Conservation (phyloP, 2,888 invertebrate species). For the Drosophila lacicola region DNA sequence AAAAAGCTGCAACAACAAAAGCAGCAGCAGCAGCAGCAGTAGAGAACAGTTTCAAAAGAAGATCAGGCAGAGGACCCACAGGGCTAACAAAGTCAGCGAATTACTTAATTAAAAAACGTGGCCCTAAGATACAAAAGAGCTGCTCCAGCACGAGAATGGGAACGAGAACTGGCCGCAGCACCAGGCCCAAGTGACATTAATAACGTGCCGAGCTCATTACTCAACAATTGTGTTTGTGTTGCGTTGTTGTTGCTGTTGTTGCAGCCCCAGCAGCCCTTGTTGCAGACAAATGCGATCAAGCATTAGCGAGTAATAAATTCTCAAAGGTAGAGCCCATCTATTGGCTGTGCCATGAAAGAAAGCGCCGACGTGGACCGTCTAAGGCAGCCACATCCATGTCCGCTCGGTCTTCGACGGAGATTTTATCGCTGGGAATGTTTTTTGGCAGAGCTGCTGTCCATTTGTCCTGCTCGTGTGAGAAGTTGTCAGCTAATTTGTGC, state of each 20-base stretch:
- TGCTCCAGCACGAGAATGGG: slow-evolving; percentile 27
- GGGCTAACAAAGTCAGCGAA: slow-evolving; percentile 79
- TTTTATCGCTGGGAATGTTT: slow-evolving; percentile 62
- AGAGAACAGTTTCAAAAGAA: slow-evolving; percentile 39
- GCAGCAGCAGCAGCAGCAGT: slow-evolving; percentile 13
- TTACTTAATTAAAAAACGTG: slow-evolving; percentile 84
- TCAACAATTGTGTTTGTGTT: slow-evolving; percentile 70
- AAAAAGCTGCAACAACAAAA: slow-evolving; percentile 35
- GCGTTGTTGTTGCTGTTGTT: slow-evolving; percentile 17
- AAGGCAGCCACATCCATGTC: neutral
- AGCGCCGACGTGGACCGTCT: slow-evolving; percentile 38
- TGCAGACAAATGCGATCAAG: slow-evolving; percentile 73
- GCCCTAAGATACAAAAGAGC: slow-evolving; percentile 63
- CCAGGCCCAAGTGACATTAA: slow-evolving; percentile 69
- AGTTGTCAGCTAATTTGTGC: slow-evolving; percentile 57
- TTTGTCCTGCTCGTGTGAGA: slow-evolving; percentile 61
- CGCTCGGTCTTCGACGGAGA: slow-evolving; percentile 35
- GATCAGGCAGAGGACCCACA: slow-evolving; percentile 55
- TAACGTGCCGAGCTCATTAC: slow-evolving; percentile 79
- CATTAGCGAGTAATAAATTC: slow-evolving; percentile 83
- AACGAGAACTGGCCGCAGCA: slow-evolving; percentile 17
- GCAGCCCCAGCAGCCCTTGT: slow-evolving; percentile 35
- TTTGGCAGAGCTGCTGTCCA: slow-evolving; percentile 53
- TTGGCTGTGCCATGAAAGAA: slow-evolving; percentile 55
- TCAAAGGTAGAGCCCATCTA: slow-evolving; percentile 59